These are phyloP conservation scores for Archivesica marissinica DNA, from an alignment of 1,140 invertebrate genomes.

Conservation along the genomic window DNA sequence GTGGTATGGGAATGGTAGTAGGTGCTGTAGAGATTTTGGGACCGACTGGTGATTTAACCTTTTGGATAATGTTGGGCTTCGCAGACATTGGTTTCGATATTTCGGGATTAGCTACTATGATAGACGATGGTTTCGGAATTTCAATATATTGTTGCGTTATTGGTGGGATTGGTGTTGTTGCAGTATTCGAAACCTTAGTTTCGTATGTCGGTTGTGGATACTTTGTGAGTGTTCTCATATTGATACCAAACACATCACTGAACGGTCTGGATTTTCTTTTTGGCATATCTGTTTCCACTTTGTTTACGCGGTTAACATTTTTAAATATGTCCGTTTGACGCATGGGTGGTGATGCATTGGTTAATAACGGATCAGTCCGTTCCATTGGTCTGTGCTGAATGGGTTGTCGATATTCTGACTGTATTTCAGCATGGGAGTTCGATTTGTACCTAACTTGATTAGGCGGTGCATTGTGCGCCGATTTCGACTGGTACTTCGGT, in stretches of 20 bases:
- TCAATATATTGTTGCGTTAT: background rate
- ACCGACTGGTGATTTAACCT: background rate
- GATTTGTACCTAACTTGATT: background rate
- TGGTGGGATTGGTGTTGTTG: background rate
- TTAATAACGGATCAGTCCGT: background rate
- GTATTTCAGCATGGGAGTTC: background rate
- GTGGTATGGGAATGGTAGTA: background rate
- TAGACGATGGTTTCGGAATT: background rate
- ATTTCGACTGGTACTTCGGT: too few species aligned
- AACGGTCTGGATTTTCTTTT: too few species aligned
- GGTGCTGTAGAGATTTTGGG: too few species aligned
- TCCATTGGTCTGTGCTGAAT: background rate
- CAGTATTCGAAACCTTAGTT: background rate
- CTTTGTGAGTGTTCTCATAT: background rate
- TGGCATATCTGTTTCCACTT: too few species aligned
- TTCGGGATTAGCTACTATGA: background rate
- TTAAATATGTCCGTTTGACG: constrained; percentile 3
- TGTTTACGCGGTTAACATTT: background rate
- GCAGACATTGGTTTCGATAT: background rate
- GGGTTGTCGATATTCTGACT: background rate
- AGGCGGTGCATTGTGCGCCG: background rate
- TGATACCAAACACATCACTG: too few species aligned
- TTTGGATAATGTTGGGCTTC: background rate
- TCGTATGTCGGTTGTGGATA: background rate
- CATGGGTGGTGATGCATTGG: background rate